phyloP scores from a whole-genome alignment of 2,113 vertebrate genomes.

The Amia ocellicauda region DNA sequence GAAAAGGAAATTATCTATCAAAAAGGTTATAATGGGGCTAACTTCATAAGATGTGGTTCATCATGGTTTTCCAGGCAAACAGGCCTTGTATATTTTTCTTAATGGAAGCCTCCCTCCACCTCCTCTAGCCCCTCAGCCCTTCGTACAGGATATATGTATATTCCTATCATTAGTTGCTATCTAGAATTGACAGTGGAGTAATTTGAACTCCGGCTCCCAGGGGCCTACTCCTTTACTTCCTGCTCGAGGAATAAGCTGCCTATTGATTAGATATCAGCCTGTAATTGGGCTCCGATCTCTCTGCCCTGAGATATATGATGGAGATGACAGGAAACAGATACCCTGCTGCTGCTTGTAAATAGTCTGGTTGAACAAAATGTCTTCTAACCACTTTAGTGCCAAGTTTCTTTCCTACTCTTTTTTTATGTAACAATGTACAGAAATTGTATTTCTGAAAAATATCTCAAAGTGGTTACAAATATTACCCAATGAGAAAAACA shows the following conservation, averaged over 20 bases:
- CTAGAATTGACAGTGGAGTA: slow-evolving; percentile 85
- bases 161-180: slow-evolving; percentile 87
- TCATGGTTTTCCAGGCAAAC: neutral
- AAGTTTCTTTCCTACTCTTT: slow-evolving; percentile 11
- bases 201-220: slow-evolving; percentile 89
- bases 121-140: slow-evolving; percentile 60
- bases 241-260: slow-evolving; percentile 88
- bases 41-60: slow-evolving; percentile 7
- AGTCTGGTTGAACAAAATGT: slow-evolving; percentile 77
- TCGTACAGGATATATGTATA: slow-evolving; percentile 52
- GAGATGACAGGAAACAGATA: slow-evolving; percentile 92
- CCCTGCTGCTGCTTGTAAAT: slow-evolving; percentile 86
- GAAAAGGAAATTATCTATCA: too few species aligned
- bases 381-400: slow-evolving; percentile 76
- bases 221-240: slow-evolving; percentile 91
- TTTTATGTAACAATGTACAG: neutral
- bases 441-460: slow-evolving; percentile 2
- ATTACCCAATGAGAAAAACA: neutral
- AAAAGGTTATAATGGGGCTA: slow-evolving; percentile 28
- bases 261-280: slow-evolving; percentile 94
- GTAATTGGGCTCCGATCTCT: slow-evolving; percentile 91
- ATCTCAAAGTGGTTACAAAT: neutral
- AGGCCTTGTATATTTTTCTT: slow-evolving; percentile 20
- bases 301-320: slow-evolving; percentile 88
- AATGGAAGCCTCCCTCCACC: slow-evolving; percentile 43